Base-by-base conservation (phyloP, 2,888 invertebrate species). In the Lymantria monacha region DNA sequence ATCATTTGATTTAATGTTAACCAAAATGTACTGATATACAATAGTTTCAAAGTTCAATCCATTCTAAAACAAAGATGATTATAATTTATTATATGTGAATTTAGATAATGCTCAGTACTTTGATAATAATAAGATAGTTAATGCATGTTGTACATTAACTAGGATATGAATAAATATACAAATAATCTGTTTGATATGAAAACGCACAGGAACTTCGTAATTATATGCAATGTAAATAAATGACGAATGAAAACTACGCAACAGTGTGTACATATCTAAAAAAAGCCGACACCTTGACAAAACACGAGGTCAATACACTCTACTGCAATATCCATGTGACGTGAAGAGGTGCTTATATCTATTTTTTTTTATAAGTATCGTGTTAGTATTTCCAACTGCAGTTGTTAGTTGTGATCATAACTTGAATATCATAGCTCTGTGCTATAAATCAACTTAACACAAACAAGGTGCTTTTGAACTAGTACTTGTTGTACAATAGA, bases 221-320 rank as follows among this genome's bases (percentile, higher is more conserved):
- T 33, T 9, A 33, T 33, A 33, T 33, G 9, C 33, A 66, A 64
- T 69, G 71, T 71, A 75, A 76, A 73, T 80, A 79, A 75, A 76
- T 70, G 75, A 76, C 74, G 74, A 82, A 75, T 79, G 76, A 79
- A 80, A 81, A 81, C 82, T 87, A 83, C 82, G 84, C 85, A 82
- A 81, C 79, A 81, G 83, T 85, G 83, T 87, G 81, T 85, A 87
- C 79, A 80, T 81, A 87, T 88, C 87, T 89, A 89, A 89, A 90
- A 87, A 90, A 90, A 87, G 87, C 88, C 83, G 90, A 90, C 89
- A 90, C 90, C 90, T 91, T 91, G 90, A 90, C 90, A 90, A 90
- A 89, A 90, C 89, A 90, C 88, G 90, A 91, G 91, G 90, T 90
- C 90, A 91, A 88, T 91, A 91, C 90, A 90, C 91, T 87, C 87